phyloP scores from a whole-genome alignment of 2,797 vertebrate genomes.

The Urosaurus nigricauda region DNA sequence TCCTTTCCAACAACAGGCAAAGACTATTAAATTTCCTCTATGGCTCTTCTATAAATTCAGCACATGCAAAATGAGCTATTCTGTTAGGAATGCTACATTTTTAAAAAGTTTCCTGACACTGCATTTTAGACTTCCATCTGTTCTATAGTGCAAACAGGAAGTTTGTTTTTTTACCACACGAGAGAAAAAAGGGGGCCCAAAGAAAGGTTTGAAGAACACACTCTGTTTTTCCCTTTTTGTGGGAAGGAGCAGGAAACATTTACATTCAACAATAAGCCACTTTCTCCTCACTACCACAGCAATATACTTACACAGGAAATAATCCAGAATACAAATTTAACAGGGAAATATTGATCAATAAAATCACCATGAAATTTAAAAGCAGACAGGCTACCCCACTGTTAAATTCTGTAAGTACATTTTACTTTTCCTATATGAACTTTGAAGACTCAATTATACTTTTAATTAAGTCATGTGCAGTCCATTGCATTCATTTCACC shows the following conservation, averaged over 20 bases:
- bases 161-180: constrained; percentile 41
- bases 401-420: background rate
- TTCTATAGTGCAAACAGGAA: constrained; percentile 29
- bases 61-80: constrained; percentile 44
- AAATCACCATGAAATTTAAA: constrained; percentile 16
- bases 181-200: background rate
- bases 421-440: background rate
- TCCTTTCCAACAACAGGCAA: constrained; percentile 45
- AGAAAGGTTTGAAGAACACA: constrained; percentile 1
- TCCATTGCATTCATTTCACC: background rate
- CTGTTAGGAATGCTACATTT: constrained; percentile 39
- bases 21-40: constrained; percentile 40
- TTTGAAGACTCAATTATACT: constrained; percentile 11
- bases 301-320: constrained; percentile 48
- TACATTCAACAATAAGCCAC: constrained; percentile 38
- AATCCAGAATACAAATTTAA: constrained; percentile 40
- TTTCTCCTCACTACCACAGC: constrained; percentile 51
- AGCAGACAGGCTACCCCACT: background rate
- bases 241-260: constrained; percentile 44
- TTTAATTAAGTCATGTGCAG: background rate
- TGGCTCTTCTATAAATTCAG: background rate
- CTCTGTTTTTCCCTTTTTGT: constrained; percentile 55
- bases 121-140: constrained; percentile 30
- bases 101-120: constrained; percentile 34
- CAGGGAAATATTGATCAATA: constrained; percentile 11